phyloP scores from a whole-genome alignment of 2,888 invertebrate species.

The Anthophora plumipes region DNA sequence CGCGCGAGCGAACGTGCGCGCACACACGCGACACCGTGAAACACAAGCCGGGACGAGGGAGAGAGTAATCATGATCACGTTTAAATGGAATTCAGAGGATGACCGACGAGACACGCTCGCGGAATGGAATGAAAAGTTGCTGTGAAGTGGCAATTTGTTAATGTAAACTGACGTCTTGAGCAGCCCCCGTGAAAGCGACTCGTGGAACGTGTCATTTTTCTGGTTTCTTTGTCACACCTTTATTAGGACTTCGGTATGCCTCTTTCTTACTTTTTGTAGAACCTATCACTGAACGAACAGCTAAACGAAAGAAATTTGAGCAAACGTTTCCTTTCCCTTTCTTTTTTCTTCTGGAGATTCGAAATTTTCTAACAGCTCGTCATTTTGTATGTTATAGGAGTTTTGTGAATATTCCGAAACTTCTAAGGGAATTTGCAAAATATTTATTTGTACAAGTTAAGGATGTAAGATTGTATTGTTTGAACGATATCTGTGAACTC shows the following conservation, averaged over 20 bases:
- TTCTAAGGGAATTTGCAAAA: too few relatives aligned
- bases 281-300: not conserved
- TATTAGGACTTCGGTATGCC: not conserved
- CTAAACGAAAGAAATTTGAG: not conserved
- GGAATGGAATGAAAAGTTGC: slow-evolving; percentile 23
- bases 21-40: too few relatives aligned
- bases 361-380: too few relatives aligned
- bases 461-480: too few relatives aligned
- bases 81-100: slow-evolving; percentile 15
- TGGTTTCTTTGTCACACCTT: slow-evolving; percentile 23
- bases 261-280: not conserved
- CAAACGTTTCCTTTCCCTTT: not conserved
- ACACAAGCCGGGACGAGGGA: not conserved
- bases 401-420: too few relatives aligned
- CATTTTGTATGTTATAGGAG: too few relatives aligned
- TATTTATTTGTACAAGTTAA: too few relatives aligned
- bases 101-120: not conserved
- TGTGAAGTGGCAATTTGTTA: slow-evolving; percentile 40
- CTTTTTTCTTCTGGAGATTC: too few relatives aligned
- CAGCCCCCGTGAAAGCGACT: slow-evolving; percentile 6
- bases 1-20: too few relatives aligned
- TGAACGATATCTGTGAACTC: too few relatives aligned
- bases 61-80: slow-evolving; percentile 1
- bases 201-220: slow-evolving; percentile 20
- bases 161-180: slow-evolving; percentile 22